Base-by-base conservation (phyloP, 2,113 vertebrate species). In the Ceyx melanurus region DNA sequence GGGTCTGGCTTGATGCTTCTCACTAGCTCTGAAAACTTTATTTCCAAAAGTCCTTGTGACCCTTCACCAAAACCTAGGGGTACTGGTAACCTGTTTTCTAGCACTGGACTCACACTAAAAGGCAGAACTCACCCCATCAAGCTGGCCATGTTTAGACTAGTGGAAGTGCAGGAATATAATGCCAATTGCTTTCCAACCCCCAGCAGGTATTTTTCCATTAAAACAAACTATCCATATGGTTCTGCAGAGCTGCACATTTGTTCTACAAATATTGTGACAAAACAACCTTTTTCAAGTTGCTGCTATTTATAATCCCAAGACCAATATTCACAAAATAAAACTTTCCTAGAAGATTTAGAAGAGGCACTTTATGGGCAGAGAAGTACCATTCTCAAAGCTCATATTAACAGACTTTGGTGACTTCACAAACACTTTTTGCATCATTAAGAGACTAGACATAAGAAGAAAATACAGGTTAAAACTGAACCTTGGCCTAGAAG, bases 221-320 rank as follows among this genome's bases (percentile, higher is more conserved):
- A 80, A 89, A 88, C 11, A 77, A 76, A 66, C 54, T 6, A 46
- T 61, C 45, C 19, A 29, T 77, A 61, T 0, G 3, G 26, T 60
- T 90, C 67, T 68, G 66, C 26, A 56, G 85, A 91, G 29, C n/a
- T 77, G 29, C 5, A 15, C 37, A 40, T 15, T 88, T 77, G 46
- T 91, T 77, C 82, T 85, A 45, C 65, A 91, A 66, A 82, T 25
- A 54, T 50, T 26, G 46, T 66, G 31, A 64, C 42, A 89, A 92
- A 92, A 12, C 33, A 76, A 91, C 51, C 85, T 94, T 90, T 88
- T 61, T 29, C 40, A 77, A 4, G 31, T 76, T 56, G 10, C 64
- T 78, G 79, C 60, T 95, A 60, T 92, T 92, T 91, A 66, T 92
- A 93, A 62, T 56, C 29, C 42, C 48, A 77, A 86, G 72, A 95